Evolutionary conservation across 2,888 invertebrate genomes (phyloP).

Genomic region (Achlya flavicornis): DNA sequence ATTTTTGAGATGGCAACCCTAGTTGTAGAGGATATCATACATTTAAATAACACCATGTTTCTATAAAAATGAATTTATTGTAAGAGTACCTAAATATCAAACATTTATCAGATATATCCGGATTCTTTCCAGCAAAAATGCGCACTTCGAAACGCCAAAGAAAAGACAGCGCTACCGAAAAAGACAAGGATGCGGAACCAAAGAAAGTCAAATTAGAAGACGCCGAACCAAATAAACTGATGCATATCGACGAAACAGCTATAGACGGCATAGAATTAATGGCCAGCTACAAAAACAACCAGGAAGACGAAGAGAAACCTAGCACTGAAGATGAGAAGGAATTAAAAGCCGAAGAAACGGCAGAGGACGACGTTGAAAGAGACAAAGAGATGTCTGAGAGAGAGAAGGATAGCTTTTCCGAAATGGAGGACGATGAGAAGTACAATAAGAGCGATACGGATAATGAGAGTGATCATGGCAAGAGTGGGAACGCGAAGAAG

Average conservation of each 20-base stretch:
- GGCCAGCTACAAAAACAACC: constrained; percentile 68
- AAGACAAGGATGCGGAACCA: constrained; percentile 69
- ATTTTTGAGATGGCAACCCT: too few species aligned
- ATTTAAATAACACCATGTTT: too few species aligned
- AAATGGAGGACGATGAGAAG: constrained; percentile 80
- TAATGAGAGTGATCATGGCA: constrained; percentile 74
- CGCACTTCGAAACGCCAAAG: constrained; percentile 80
- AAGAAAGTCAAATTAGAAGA: constrained; percentile 74
- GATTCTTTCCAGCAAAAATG: constrained; percentile 55
- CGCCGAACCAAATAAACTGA: constrained; percentile 50
- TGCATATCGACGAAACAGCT: constrained; percentile 78
- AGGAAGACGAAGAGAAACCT: constrained; percentile 71
- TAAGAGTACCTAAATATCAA: too few species aligned
- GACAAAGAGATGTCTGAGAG: constrained; percentile 62
- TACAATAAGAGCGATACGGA: constrained; percentile 77
- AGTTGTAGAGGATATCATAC: too few species aligned
- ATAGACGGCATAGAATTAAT: constrained; percentile 80
- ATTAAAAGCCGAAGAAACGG: constrained; percentile 58
- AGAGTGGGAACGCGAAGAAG: constrained; percentile 57
- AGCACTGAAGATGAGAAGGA: constrained; percentile 75
- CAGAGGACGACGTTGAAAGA: constrained; percentile 59
- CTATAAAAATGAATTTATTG: too few species aligned
- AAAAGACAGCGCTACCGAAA: constrained; percentile 84
- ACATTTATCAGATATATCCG: too few species aligned
- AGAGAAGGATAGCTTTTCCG: constrained; percentile 78